Conservation (phyloP, 2,888 invertebrate genomes). For the Venusia cambrica region DNA sequence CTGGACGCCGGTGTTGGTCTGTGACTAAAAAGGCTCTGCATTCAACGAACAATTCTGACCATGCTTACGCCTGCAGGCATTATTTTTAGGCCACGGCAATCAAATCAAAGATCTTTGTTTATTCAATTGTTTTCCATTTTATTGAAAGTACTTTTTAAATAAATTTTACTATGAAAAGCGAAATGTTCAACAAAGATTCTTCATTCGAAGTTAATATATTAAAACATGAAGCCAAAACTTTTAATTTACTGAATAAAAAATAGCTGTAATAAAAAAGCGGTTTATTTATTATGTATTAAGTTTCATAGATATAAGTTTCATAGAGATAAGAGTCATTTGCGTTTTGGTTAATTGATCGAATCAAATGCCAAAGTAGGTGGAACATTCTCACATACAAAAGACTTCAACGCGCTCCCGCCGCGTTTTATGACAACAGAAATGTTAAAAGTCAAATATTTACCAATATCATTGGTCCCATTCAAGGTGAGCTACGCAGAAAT, state of each 20-base stretch:
- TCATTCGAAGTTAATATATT: too few relatives aligned
- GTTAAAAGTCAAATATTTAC: slow-evolving; percentile 18
- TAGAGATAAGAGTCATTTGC: too few relatives aligned
- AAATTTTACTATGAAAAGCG: too few relatives aligned
- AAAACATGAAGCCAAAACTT: too few relatives aligned
- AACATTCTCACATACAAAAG: slow-evolving; percentile 25
- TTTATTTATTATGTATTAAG: too few relatives aligned
- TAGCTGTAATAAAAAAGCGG: too few relatives aligned
- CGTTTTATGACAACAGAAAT: slow-evolving; percentile 16
- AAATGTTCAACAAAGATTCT: too few relatives aligned
- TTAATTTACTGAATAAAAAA: too few relatives aligned
- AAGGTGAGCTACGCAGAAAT: slow-evolving; percentile 26
- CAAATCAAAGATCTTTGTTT: slow-evolving; percentile 21
- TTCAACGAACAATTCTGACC: slow-evolving; percentile 20
- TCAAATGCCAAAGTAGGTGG: slow-evolving; percentile 1
- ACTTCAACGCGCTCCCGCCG: slow-evolving; percentile 23
- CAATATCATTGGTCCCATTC: slow-evolving; percentile 22
- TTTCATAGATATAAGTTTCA: too few relatives aligned
- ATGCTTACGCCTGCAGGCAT: slow-evolving; percentile 17
- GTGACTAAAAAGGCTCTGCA: slow-evolving; percentile 24
- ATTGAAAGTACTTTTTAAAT: slow-evolving; percentile 2
- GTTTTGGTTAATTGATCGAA: not conserved
- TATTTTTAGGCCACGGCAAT: slow-evolving; percentile 24
- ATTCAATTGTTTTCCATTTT: slow-evolving; percentile 9
- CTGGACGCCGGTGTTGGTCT: slow-evolving; percentile 19